Percentiles rank a stretch among this genome's conserved stretches.
phyloP scores from a whole-genome alignment of 2,888 invertebrate species.

The Agrotis puta region DNA sequence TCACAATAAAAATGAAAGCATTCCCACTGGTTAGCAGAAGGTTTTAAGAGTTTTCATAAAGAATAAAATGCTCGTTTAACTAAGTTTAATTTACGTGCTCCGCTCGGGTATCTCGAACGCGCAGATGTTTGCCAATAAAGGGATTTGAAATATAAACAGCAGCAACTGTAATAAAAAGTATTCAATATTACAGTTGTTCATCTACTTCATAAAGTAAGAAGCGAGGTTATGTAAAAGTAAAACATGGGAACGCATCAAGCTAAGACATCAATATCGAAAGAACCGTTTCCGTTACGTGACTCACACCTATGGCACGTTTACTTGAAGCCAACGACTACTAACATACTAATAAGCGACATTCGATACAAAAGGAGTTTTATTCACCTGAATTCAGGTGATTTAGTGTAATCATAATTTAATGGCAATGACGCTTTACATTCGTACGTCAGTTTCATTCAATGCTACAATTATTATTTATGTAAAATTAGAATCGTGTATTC shows the following conservation, averaged over 20 bases:
- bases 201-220: slow-evolving; percentile 57
- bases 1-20: slow-evolving; percentile 69
- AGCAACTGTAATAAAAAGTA: slow-evolving; percentile 59
- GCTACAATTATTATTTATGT: neutral
- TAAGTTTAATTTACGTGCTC: slow-evolving; percentile 83
- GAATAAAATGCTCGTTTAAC: slow-evolving; percentile 80
- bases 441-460: neutral
- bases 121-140: slow-evolving; percentile 87
- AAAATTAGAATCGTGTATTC: neutral
- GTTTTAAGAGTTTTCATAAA: slow-evolving; percentile 79
- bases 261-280: slow-evolving; percentile 85
- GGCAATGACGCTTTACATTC: neutral
- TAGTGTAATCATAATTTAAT: slow-evolving; percentile 1
- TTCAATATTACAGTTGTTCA: slow-evolving; percentile 62
- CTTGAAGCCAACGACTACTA: slow-evolving; percentile 82
- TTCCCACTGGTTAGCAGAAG: slow-evolving; percentile 72
- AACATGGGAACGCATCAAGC: slow-evolving; percentile 83
- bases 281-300: slow-evolving; percentile 90
- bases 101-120: slow-evolving; percentile 72
- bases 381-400: slow-evolving; percentile 23
- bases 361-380: slow-evolving; percentile 49
- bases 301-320: slow-evolving; percentile 88
- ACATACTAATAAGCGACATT: slow-evolving; percentile 81
- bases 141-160: slow-evolving; percentile 65
- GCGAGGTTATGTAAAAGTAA: slow-evolving; percentile 69